Base-by-base conservation (phyloP, 2,797 vertebrate species). In the Leptoclinus maculatus region DNA sequence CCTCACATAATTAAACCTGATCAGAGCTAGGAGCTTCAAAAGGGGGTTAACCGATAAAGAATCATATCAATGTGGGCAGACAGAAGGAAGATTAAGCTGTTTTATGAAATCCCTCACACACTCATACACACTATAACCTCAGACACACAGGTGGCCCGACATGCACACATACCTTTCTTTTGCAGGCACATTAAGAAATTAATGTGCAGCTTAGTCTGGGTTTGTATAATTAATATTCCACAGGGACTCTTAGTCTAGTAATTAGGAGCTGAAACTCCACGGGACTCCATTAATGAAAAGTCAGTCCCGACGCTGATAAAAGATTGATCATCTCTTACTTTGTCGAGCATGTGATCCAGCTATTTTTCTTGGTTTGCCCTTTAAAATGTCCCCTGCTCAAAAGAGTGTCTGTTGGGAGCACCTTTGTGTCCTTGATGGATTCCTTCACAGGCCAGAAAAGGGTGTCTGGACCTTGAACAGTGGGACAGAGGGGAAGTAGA, bases 281-380 rank as follows among this genome's bases (percentile, higher is more conserved):
- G 81, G 85, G 91, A 88, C 76, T 89, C 84, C 85, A 79, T 90
- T 91, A 91, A 90, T 88, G 74, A 91, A 92, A 91, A 90, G 83
- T 92, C 87, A 81, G 76, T 77, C 78, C 74, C 76, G 71, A 29
- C 17, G 59, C 86, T 91, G 83, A 87, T 87, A 79, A 88, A 89
- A 91, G 85, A 90, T 86, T 92, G 88, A 92, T 89, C 64, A 87
- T 88, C 68, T 83, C 83, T 83, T 80, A 83, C 54, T 83, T 87
- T 79, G 66, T 69, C 49, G 71, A 70, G 58, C 51, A 74, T 75
- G 80, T 77, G 60, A 83, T 80, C 62, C 32, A 47, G 53, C 51
- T 62, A 47, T 82, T 87, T 85, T 82, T 67, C 70, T 68, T 74
- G 36, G 45, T 74, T 82, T 88, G 80, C 70, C 82, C 84, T 92